Conservation (phyloP, 2,888 invertebrate genomes). For the Platynereis dumerilii region DNA sequence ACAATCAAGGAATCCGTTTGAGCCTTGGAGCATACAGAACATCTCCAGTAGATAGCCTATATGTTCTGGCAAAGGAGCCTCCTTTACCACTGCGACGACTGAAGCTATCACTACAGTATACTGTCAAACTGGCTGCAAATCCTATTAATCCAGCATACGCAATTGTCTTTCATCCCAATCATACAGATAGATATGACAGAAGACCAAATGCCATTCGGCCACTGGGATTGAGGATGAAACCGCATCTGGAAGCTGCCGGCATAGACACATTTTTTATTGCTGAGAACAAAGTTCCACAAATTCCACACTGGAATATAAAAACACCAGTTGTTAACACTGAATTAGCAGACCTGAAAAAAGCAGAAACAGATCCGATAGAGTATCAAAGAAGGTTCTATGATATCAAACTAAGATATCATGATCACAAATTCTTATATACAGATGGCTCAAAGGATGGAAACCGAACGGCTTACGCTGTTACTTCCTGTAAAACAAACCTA, state of each 20-base stretch:
- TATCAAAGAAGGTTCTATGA: conserved; percentile 14
- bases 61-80: conserved; percentile 14
- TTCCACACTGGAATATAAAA: not conserved
- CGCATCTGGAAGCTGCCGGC: not conserved
- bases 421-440: conserved; percentile 16
- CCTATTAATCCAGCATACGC: not conserved
- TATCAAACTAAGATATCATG: not conserved
- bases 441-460: conserved; percentile 27
- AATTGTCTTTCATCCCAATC: not conserved
- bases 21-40: conserved; percentile 29
- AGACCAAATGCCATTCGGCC: not conserved
- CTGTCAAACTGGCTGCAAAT: not conserved
- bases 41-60: conserved; percentile 29
- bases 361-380: conserved; percentile 5
- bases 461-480: conserved; percentile 15
- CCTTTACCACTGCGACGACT: not conserved
- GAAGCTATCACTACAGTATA: not conserved
- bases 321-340: conserved; percentile 12
- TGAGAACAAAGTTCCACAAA: not conserved
- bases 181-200: not conserved
- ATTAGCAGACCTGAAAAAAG: conserved; percentile 13
- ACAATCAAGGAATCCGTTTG: conserved; percentile 32
- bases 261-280: not conserved
- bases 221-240: not conserved
- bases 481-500: not conserved